Evolutionary conservation across 2,888 invertebrate species (phyloP), one percentile per base, ranked within the genome.

Genomic region (Drosophila gaucha): DNA sequence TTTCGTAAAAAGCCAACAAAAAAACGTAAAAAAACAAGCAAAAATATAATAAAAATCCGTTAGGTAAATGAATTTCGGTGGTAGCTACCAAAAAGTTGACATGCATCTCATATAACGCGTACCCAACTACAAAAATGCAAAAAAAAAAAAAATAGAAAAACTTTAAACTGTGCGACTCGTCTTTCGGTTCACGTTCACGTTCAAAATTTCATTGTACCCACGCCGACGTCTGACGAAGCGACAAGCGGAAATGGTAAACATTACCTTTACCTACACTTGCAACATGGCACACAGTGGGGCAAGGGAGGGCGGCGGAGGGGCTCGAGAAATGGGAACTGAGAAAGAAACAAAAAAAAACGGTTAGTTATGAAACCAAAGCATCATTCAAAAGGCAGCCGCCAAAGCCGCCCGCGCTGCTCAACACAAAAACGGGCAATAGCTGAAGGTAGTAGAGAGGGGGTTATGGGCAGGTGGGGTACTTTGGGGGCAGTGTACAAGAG

Each of bases 321-420:
- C 6, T 28, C 59, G 35, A 72, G 69, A 78, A 86, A 86, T 83
- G 85, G 80, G 70, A 77, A 66, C 80, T 78, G 82, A 59, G 75
- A 65, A 75, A 79, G 50, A 58, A 28, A 44, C 6, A 55, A 71
- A 59, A 67, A 47, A 77, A 64, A 73, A 51, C 80, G 64, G 82
- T 88, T 82, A 86, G 82, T 88, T 84, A 88, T 88, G 87, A 84
- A 84, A 84, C 87, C 84, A 71, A 84, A 84, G 80, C 88, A 84
- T 84, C 89, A 86, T 70, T 86, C 86, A 83, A 86, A 41, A 86
- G 78, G 68, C 46, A 66, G 67, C 80, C 79, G 78, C 82, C 82
- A 66, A 85, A 82, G 86, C 76, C 88, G 82, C 82, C 82, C 86
- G 88, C 86, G 66, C 88, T 60, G 73, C 67, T 63, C 50, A 62